These are phyloP conservation scores for Ophioninae sp. DNA, from an alignment of 2,888 invertebrate genomes.

Conservation along the genomic window DNA sequence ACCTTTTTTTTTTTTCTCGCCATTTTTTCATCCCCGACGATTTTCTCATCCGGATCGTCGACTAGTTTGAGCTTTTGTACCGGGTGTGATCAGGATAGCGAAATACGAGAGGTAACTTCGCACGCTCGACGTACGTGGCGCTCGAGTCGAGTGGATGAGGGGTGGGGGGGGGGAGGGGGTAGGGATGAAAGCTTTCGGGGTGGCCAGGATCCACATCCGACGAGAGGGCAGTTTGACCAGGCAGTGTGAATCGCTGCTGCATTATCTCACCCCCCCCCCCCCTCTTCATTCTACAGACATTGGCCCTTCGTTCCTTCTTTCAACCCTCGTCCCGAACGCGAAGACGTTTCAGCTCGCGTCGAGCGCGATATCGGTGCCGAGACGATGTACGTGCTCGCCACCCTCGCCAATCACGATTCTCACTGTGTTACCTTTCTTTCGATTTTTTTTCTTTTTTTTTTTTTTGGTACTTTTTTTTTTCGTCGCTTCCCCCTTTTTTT, in stretches of 20 bases:
- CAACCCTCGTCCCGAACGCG: too few relatives aligned
- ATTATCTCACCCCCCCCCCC: too few relatives aligned
- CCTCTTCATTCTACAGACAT: not conserved
- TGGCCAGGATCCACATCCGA: not conserved
- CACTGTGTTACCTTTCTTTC: not conserved
- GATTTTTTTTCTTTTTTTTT: not conserved
- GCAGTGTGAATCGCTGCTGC: constrained; percentile 14
- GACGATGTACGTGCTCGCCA: not conserved
- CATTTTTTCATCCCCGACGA: too few relatives aligned
- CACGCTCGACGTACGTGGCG: not conserved
- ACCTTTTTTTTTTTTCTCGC: constrained; percentile 2
- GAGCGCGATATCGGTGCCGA: constrained; percentile 9
- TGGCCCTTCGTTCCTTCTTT: constrained; percentile 24
- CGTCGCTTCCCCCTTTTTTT: too few relatives aligned
- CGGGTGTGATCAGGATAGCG: constrained; percentile 50
- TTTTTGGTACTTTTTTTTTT: too few relatives aligned
- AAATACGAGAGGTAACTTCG: constrained; percentile 18
- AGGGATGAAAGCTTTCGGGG: too few relatives aligned
- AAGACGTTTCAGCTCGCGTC: not conserved
- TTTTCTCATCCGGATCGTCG: constrained; percentile 31
- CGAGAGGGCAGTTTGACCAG: not conserved
- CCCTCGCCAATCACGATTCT: constrained; percentile 23
- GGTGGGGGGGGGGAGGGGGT: too few relatives aligned
- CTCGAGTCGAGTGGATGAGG: too few relatives aligned
- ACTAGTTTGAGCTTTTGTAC: constrained; percentile 26